phyloP scores from a whole-genome alignment of 2,797 vertebrate genomes.

The Onychomys torridus region DNA sequence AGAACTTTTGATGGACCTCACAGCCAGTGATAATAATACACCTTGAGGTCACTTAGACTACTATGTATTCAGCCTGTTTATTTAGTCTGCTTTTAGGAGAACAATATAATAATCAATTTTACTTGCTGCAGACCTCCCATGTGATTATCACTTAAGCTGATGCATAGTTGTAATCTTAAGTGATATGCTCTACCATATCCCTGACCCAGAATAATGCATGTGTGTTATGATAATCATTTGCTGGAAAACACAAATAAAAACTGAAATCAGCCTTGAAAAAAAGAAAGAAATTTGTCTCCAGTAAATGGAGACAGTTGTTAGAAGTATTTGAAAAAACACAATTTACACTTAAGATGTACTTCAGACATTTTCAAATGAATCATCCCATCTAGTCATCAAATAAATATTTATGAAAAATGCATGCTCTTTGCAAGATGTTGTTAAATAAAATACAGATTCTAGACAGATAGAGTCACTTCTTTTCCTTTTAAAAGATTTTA shows the following conservation, averaged over 20 bases:
- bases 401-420: slow-evolving; percentile 58
- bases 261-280: no score
- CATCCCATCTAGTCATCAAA: slow-evolving; percentile 8
- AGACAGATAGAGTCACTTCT: not conserved
- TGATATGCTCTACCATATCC: not conserved
- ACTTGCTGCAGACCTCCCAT: not conserved
- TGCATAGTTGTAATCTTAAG: not conserved
- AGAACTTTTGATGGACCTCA: not conserved
- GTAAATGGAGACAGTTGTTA: slow-evolving; percentile 51
- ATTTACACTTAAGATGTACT: slow-evolving; percentile 54
- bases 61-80: not conserved
- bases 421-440: not conserved
- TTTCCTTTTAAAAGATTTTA: slow-evolving; percentile 43
- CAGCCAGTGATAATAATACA: not conserved
- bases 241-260: no score
- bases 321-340: slow-evolving; percentile 36
- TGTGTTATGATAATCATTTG: no score
- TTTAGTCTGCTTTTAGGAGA: not conserved
- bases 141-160: not conserved
- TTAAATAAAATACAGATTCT: slow-evolving; percentile 42
- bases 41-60: not conserved
- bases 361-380: slow-evolving; percentile 14
- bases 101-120: not conserved
- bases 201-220: no score
- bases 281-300: not conserved